A percentile compares a stretch with the other conserved stretches of the same genome.
Evolutionary conservation across 2,113 vertebrate genomes (phyloP).

Genomic region (Shinisaurus crocodilurus): DNA sequence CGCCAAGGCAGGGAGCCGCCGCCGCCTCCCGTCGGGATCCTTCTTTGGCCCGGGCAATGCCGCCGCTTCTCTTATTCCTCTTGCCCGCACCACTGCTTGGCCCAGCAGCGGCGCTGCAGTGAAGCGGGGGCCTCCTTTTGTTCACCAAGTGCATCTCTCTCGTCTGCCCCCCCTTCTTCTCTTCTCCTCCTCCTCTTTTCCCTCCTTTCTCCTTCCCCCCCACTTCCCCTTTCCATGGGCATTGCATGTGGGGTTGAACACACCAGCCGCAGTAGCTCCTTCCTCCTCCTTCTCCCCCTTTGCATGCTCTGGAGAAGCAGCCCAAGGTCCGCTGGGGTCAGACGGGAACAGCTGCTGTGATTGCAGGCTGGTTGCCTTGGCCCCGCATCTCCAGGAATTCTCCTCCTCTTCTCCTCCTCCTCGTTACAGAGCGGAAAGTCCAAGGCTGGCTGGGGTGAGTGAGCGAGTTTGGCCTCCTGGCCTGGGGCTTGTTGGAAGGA

Average conservation of each 20-base stretch:
- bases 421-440: slow-evolving; percentile 70
- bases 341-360: slow-evolving; percentile 62
- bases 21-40: slow-evolving; percentile 26
- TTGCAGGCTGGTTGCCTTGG: slow-evolving; percentile 78
- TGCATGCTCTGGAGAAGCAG: slow-evolving; percentile 55
- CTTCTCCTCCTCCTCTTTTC: neutral
- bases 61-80: neutral
- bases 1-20: slow-evolving; percentile 37
- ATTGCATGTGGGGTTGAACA: neutral
- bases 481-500: neutral
- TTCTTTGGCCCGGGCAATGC: slow-evolving; percentile 31
- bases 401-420: neutral
- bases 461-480: slow-evolving; percentile 22
- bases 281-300: neutral
- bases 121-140: slow-evolving; percentile 88
- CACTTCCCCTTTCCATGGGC: neutral
- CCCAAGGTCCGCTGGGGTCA: slow-evolving; percentile 70
- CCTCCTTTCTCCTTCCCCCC: neutral
- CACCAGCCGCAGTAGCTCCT: neutral
- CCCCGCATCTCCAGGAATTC: slow-evolving; percentile 68
- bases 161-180: slow-evolving; percentile 18
- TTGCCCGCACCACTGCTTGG: slow-evolving; percentile 1
- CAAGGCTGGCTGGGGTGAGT: slow-evolving; percentile 84
- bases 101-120: slow-evolving; percentile 26
- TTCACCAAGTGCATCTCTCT: slow-evolving; percentile 79